Base-by-base conservation (phyloP, 2,113 vertebrate species). In the Calonectris borealis region DNA sequence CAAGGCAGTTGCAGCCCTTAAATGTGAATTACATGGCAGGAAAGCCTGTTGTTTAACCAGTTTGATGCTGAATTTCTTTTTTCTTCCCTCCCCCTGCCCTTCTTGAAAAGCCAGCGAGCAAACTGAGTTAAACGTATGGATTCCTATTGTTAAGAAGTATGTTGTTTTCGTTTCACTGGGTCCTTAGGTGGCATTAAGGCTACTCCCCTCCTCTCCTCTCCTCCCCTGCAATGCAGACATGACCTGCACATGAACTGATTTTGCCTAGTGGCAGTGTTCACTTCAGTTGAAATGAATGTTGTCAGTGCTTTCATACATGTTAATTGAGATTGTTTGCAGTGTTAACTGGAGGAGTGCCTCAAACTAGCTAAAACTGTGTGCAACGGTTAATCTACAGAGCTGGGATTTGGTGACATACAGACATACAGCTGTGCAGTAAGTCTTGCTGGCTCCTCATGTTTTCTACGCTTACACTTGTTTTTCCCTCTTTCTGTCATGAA, bases 161-260 rank as follows among this genome's bases (percentile, higher is more conserved):
- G 52, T 91, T 60, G 81, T 52, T 55, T 54, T 71, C 16, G 0
- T 64, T 72, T 65, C 60, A 8, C 22, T 21, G 9, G 46, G 46
- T 89, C 61, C 42, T 68, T 12, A 46, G 22, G 66, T 68, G 77
- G 77, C 64, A 66, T 76, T 68, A 60, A 64, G 84, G n/a, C 73
- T 57, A 18, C 81, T 83, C 88, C 85, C 90, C 78, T 86, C 8
- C 44, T 72, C 66, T 80, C 26, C 49, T 66, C 44, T 32, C 48
- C 87, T 84, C 87, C 94, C 84, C 96, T 96, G 96, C 96, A 97
- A 96, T 96, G 96, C 96, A 96, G 96, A 4, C 95, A 29, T 91
- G 94, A 96, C 93, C 94, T 81, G 52, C 52, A 61, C 89, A 83
- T 91, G 84, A 95, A 76, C 91, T 11, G 89, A 29, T 61, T 89